A percentile compares a stretch with the other conserved stretches of the same genome.
Conservation (phyloP, 2,113 vertebrate species). For the Lanius collurio region DNA sequence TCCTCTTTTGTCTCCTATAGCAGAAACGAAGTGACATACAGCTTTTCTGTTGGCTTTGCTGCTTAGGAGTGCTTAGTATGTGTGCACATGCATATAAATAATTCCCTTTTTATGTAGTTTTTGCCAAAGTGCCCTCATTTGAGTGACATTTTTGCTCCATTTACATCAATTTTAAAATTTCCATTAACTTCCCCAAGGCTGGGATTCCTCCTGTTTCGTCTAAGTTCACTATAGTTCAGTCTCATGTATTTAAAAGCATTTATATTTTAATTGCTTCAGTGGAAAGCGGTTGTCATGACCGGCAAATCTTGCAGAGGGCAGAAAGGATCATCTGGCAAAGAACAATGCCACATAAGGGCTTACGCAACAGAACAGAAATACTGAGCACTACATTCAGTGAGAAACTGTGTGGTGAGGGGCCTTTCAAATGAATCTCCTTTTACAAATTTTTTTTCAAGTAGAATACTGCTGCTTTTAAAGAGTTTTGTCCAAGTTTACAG, state of each 20-base stretch:
- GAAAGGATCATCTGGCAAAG: conserved; percentile 28
- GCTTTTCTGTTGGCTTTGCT: neutral
- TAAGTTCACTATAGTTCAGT: neutral
- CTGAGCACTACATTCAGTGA: neutral
- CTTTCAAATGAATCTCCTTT: neutral
- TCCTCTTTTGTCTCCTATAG: neutral
- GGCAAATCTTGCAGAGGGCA: neutral
- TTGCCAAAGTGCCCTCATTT: neutral
- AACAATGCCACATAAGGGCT: neutral
- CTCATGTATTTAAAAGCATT: conserved; percentile 19
- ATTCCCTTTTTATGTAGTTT: neutral
- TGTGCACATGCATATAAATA: neutral
- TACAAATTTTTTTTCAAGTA: neutral
- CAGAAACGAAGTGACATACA: neutral
- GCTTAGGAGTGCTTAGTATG: neutral
- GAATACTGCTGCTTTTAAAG: neutral
- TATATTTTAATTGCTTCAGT: conserved; percentile 30
- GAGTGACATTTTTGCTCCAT: conserved; percentile 14
- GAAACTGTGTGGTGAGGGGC: neutral
- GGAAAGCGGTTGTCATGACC: neutral
- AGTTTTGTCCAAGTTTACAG: neutral
- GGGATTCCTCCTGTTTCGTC: neutral
- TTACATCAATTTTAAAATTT: neutral
- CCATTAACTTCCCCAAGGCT: neutral
- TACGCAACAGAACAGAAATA: neutral